Evolutionary conservation across 1,140 invertebrate genomes (phyloP).

Genomic region (Oedothorax gibbosus): DNA sequence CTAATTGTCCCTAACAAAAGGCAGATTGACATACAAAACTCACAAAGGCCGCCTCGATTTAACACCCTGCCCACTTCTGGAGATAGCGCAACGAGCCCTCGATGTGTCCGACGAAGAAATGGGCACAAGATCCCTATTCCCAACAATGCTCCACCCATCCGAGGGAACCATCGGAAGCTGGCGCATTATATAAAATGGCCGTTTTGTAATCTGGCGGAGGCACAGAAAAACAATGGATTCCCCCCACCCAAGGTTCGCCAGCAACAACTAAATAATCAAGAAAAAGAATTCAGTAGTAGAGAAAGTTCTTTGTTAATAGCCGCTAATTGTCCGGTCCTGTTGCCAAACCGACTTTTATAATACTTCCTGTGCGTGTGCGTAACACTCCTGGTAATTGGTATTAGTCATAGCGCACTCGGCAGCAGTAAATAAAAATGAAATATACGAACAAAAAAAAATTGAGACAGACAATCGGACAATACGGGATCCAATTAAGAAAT

Average conservation of each 20-base stretch:
- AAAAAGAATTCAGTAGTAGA: constrained; percentile 30
- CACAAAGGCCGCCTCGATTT: constrained; percentile 49
- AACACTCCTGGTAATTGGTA: constrained; percentile 51
- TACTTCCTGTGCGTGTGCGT: constrained; percentile 59
- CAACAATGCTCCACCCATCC: constrained; percentile 46
- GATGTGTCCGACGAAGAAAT: constrained; percentile 3
- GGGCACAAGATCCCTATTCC: constrained; percentile 36
- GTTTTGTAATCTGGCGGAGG: constrained; percentile 38
- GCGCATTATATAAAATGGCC: neutral
- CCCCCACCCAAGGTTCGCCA: constrained; percentile 1
- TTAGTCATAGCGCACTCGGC: constrained; percentile 55
- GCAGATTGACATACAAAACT: constrained; percentile 43
- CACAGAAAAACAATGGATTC: constrained; percentile 22
- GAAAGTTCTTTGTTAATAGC: constrained; percentile 50
- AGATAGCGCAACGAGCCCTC: constrained; percentile 18
- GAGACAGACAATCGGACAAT: constrained; percentile 55
- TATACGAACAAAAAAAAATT: constrained; percentile 39
- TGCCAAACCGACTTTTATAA: constrained; percentile 58
- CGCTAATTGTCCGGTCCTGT: constrained; percentile 51
- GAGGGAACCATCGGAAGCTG: constrained; percentile 38
- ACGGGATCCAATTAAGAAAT: constrained; percentile 44
- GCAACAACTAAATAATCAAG: neutral
- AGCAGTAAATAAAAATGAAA: constrained; percentile 18
- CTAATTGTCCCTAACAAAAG: constrained; percentile 37
- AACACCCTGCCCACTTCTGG: constrained; percentile 33